Conservation (phyloP, 2,113 vertebrate species). For the Poecilia latipinna region DNA sequence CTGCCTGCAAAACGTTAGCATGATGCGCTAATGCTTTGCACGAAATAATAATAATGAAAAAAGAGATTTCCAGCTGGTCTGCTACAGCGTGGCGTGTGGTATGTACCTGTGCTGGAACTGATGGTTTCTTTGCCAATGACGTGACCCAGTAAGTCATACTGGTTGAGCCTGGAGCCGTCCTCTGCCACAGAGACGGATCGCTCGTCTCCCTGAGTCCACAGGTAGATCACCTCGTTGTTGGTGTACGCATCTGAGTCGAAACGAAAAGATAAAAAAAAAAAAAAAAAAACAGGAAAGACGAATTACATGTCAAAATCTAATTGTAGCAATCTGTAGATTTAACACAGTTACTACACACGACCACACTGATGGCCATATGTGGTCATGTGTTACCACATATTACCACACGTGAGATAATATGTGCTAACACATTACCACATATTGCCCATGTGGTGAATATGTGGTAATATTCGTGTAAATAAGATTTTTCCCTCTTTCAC, state of each 20-base stretch:
- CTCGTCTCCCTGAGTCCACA: slow-evolving; percentile 93
- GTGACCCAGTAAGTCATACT: slow-evolving; percentile 95
- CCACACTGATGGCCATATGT: no score
- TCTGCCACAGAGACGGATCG: slow-evolving; percentile 93
- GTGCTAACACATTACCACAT: no score
- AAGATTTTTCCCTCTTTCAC: no score
- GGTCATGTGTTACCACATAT: no score
- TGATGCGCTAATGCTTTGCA: neutral
- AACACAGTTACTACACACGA: no score
- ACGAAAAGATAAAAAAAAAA: neutral
- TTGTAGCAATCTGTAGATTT: no score
- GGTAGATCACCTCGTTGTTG: slow-evolving; percentile 95
- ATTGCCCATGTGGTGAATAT: no score
- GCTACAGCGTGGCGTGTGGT: neutral
- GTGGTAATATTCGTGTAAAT: no score
- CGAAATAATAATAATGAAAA: no score
- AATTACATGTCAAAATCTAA: neutral
- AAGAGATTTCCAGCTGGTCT: neutral
- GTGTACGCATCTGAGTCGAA: slow-evolving; percentile 91
- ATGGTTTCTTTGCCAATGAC: slow-evolving; percentile 96
- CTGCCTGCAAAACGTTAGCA: neutral
- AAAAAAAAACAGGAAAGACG: neutral
- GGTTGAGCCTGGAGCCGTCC: slow-evolving; percentile 96
- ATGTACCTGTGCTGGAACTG: slow-evolving; percentile 96
- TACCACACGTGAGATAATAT: no score